A percentile compares a stretch with the other conserved stretches of the same genome.
Conservation (phyloP, 2,797 vertebrate genomes). For the Lepilemur ruficaudatus region DNA sequence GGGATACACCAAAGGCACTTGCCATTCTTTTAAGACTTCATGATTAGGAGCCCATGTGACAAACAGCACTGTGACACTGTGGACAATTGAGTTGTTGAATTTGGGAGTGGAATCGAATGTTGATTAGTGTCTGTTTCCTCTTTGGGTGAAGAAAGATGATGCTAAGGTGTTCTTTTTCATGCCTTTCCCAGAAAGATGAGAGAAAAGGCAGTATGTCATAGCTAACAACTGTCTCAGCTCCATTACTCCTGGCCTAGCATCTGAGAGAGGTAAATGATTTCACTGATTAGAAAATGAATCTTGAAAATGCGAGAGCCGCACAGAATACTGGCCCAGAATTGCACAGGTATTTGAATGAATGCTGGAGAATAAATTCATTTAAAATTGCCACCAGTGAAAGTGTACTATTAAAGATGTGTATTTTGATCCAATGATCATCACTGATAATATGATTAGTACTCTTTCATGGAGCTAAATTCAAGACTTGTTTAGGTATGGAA, state of each 20-base stretch:
- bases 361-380: conserved; percentile 63
- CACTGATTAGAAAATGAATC: conserved; percentile 80
- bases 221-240: conserved; percentile 65
- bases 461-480: conserved; percentile 50
- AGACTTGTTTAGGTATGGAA: conserved; percentile 43
- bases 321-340: conserved; percentile 66
- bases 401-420: conserved; percentile 51
- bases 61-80: conserved; percentile 57
- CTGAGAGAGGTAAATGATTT: conserved; percentile 71
- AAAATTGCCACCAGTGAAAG: conserved; percentile 63
- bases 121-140: conserved; percentile 71
- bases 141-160: conserved; percentile 56
- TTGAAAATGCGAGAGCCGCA: conserved; percentile 74
- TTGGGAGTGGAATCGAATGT: conserved; percentile 51
- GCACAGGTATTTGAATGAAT: conserved; percentile 70
- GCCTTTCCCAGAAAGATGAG: conserved; percentile 63
- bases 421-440: conserved; percentile 58
- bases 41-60: conserved; percentile 63
- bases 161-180: conserved; percentile 63
- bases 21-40: conserved; percentile 57
- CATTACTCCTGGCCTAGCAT: conserved; percentile 69
- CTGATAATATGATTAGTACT: conserved; percentile 51
- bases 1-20: conserved; percentile 38
- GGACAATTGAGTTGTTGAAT: conserved; percentile 61
- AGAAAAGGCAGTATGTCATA: conserved; percentile 61